A percentile compares a stretch with the other conserved stretches of the same genome.
These are phyloP conservation scores for Mactra quadrangularis DNA, from an alignment of 1,140 invertebrate species.

Conservation along the genomic window DNA sequence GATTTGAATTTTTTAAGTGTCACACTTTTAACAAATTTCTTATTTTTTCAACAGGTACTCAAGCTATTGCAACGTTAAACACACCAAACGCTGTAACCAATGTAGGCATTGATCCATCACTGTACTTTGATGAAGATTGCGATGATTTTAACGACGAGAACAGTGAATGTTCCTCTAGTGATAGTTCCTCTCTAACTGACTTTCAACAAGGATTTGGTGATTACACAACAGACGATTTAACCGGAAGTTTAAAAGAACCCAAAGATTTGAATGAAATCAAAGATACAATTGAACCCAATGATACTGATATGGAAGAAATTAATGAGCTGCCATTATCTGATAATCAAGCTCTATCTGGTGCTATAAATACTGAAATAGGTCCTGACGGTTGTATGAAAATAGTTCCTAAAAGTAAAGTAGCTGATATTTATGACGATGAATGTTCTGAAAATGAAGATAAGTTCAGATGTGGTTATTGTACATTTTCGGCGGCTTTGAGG, in stretches of 20 bases:
- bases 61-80: too few relatives aligned
- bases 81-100: too few relatives aligned
- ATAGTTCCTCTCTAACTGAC: conserved; percentile 11
- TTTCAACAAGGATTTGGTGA: conserved; percentile 27
- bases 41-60: too few relatives aligned
- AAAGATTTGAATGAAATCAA: conserved; percentile 18
- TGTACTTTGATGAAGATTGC: conserved; percentile 21
- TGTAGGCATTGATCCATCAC: background rate
- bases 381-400: conserved; percentile 39
- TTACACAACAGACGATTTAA: conserved; percentile 41
- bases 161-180: conserved; percentile 24
- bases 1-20: too few relatives aligned
- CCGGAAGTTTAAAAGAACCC: too few relatives aligned
- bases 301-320: background rate
- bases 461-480: conserved; percentile 57
- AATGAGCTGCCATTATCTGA: background rate
- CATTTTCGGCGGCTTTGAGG: conserved; percentile 42
- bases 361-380: conserved; percentile 6
- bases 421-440: background rate
- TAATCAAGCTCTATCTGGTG: background rate
- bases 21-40: too few relatives aligned
- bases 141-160: conserved; percentile 20
- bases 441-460: background rate
- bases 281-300: background rate
- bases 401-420: background rate